Evolutionary conservation across 2,113 vertebrate species (phyloP).

Genomic region (Bubo scandiacus): DNA sequence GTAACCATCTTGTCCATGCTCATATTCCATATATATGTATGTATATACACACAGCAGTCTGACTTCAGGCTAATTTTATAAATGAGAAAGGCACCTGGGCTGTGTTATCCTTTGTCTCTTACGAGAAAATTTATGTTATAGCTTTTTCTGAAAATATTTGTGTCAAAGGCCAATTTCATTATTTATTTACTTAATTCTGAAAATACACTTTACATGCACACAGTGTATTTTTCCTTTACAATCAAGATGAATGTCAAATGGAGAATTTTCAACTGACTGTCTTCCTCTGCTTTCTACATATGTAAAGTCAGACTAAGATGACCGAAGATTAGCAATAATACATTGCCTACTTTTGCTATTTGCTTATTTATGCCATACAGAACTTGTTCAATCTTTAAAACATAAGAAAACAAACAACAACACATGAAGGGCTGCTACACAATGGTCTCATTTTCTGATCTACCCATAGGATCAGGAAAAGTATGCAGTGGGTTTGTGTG

Average conservation of each 20-base stretch:
- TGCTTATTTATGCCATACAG: not conserved
- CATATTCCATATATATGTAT: not conserved
- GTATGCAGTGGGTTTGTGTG: not conserved
- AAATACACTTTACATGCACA: fast-evolving
- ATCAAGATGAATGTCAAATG: not conserved
- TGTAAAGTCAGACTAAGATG: not conserved
- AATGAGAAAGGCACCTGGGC: not conserved
- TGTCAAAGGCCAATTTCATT: not conserved
- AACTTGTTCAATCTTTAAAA: not conserved
- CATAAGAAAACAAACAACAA: not conserved
- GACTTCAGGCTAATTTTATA: not conserved
- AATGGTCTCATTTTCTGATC: constrained; percentile 24
- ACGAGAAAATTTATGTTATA: not conserved
- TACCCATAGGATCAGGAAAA: not conserved
- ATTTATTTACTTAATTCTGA: not conserved
- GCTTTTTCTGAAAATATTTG: not conserved
- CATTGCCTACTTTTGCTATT: not conserved
- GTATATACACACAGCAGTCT: not conserved
- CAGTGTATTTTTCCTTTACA: not conserved
- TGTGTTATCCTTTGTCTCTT: not conserved
- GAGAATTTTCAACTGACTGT: not conserved
- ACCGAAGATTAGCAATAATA: not conserved
- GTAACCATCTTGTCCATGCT: not conserved
- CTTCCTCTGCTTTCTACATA: not conserved
- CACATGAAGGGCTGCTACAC: not conserved